Conservation (phyloP, 2,113 vertebrate species). For the Chitala chitala region DNA sequence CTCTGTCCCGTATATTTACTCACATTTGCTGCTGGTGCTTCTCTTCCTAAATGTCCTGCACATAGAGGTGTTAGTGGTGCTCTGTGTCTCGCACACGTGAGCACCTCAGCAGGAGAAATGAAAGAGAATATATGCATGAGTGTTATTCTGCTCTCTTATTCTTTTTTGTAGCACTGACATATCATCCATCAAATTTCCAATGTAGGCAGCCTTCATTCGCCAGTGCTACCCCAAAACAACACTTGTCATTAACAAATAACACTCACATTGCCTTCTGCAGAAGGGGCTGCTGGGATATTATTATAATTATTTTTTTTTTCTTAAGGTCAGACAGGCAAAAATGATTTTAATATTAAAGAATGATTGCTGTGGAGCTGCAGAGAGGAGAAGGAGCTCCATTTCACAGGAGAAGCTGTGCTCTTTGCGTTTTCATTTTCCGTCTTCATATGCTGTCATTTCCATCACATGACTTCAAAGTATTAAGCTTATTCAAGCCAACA, state of each 20-base stretch:
- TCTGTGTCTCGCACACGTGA: neutral
- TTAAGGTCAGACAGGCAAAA: too few species aligned
- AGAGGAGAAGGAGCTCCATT: too few species aligned
- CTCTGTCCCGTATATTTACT: too few species aligned
- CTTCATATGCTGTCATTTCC: too few species aligned
- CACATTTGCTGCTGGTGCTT: too few species aligned
- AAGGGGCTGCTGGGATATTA: too few species aligned
- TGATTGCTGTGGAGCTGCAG: neutral
- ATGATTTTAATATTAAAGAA: conserved; percentile 1
- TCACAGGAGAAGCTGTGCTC: neutral
- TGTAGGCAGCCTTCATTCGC: neutral
- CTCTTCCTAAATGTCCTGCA: too few species aligned
- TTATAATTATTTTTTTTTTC: too few species aligned
- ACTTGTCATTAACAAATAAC: conserved; percentile 3
- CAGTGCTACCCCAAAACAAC: conserved; percentile 8
- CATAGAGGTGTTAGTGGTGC: too few species aligned
- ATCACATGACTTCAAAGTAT: too few species aligned
- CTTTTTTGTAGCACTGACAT: conserved; percentile 14
- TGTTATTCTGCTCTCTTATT: neutral
- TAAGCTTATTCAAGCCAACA: too few species aligned
- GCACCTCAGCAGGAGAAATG: neutral
- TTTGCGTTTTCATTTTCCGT: too few species aligned
- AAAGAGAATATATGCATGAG: neutral
- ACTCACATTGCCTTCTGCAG: neutral
- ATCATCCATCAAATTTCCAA: conserved; percentile 15